phyloP scores from a whole-genome alignment of 2,888 invertebrate species.

The Neuroscelio doddi region DNA sequence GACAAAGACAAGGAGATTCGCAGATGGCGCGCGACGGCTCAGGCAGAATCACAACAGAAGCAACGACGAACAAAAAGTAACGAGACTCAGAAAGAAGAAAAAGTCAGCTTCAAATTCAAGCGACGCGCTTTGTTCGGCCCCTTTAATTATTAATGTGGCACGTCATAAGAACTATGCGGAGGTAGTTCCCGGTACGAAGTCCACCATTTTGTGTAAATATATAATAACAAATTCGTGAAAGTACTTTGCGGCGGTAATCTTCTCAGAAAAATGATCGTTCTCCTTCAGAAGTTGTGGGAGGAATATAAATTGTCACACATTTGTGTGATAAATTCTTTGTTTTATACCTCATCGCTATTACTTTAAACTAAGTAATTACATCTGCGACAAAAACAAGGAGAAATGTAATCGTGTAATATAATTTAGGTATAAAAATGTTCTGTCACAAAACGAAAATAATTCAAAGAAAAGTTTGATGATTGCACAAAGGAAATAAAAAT shows the following conservation, averaged over 20 bases:
- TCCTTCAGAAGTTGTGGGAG: constrained; percentile 3
- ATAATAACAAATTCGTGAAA: constrained; percentile 34
- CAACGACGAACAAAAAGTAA: constrained; percentile 19
- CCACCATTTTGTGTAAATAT: constrained; percentile 35
- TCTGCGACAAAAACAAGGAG: neutral
- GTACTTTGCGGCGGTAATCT: constrained; percentile 20
- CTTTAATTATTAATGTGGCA: constrained; percentile 54
- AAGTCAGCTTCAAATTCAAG: constrained; percentile 54
- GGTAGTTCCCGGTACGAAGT: constrained; percentile 15
- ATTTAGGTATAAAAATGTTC: too few relatives aligned
- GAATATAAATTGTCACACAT: constrained; percentile 7
- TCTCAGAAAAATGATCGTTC: constrained; percentile 34
- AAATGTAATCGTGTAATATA: too few relatives aligned
- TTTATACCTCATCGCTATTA: neutral
- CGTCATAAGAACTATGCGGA: constrained; percentile 41
- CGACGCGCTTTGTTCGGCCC: constrained; percentile 49
- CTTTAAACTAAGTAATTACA: constrained; percentile 1
- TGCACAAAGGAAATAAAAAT: too few relatives aligned
- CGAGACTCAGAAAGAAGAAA: constrained; percentile 22
- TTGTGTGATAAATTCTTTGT: constrained; percentile 1
- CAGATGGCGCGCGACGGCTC: constrained; percentile 8
- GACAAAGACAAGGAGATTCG: constrained; percentile 24
- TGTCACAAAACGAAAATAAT: too few relatives aligned
- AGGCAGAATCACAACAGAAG: constrained; percentile 17
- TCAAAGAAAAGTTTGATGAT: too few relatives aligned